phyloP scores from a whole-genome alignment of 2,888 invertebrate genomes.

The Cryptocheilus praepositus region DNA sequence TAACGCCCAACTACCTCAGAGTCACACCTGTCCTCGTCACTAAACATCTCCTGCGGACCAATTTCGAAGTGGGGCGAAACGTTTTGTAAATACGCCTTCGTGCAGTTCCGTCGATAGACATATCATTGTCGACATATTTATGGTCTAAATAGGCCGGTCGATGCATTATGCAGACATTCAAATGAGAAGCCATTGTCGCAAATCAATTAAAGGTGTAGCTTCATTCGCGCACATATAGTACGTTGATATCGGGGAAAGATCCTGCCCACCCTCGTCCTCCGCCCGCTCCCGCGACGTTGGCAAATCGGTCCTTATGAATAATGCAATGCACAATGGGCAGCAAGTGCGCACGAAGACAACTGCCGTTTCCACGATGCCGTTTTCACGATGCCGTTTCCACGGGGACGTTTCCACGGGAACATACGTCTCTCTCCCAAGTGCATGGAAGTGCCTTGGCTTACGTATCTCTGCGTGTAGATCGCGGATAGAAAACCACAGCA shows the following conservation, averaged over 20 bases:
- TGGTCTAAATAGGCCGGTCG: neutral
- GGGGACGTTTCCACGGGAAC: constrained; percentile 20
- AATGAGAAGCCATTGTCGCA: constrained; percentile 19
- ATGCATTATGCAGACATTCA: constrained; percentile 28
- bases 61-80: neutral
- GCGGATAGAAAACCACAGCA: constrained; percentile 14
- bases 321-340: constrained; percentile 25
- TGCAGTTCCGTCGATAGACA: constrained; percentile 23
- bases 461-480: constrained; percentile 17
- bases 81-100: constrained; percentile 35
- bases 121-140: constrained; percentile 25
- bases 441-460: constrained; percentile 14
- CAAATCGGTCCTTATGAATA: constrained; percentile 30
- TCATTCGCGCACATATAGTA: neutral
- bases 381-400: too few species aligned
- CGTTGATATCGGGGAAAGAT: neutral
- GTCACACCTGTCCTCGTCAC: too few species aligned
- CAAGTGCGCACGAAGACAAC: too few species aligned
- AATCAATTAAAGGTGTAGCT: constrained; percentile 23
- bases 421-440: neutral
- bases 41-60: neutral
- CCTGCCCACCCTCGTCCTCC: neutral
- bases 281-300: neutral
- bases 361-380: constrained; percentile 3
- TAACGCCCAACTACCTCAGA: constrained; percentile 5